Conservation (phyloP, 23 tunicate genomes). For the Ciona savignyi region DNA sequence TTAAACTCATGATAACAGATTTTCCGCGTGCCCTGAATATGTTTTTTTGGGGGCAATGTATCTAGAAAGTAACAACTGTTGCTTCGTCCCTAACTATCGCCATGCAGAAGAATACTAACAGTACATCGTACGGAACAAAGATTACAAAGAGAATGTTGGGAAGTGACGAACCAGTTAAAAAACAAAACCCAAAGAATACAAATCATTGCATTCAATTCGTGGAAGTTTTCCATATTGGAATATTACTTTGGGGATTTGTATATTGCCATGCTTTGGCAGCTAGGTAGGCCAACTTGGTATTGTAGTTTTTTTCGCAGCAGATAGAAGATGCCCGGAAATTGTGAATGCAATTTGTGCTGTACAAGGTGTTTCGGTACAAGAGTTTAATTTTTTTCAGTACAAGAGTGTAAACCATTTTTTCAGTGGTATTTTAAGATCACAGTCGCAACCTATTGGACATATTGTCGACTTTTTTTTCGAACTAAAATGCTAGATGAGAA, state of each 20-base stretch:
- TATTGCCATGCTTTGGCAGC: constrained; percentile 28
- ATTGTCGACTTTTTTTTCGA: too few species aligned
- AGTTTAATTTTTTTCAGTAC: background rate
- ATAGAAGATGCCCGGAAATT: too few species aligned
- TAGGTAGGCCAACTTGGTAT: constrained; percentile 18
- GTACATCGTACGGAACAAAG: background rate
- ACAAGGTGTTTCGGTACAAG: constrained; percentile 1
- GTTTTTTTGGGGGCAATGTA: constrained; percentile 18
- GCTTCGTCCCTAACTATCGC: too few species aligned
- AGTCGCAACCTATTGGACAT: too few species aligned
- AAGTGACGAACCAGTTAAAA: background rate
- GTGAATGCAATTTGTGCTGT: constrained; percentile 4
- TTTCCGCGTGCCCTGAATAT: constrained; percentile 22
- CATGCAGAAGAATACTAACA: too few species aligned
- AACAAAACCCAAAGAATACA: constrained; percentile 6
- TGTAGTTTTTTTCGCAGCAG: constrained; percentile 19
- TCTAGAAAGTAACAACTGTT: constrained; percentile 8
- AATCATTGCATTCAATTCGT: too few species aligned
- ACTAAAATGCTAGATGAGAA: too few species aligned
- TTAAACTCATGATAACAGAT: constrained; percentile 13
- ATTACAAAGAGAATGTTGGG: too few species aligned
- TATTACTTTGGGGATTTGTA: too few species aligned
- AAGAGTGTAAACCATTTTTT: constrained; percentile 10
- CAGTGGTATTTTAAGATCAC: background rate
- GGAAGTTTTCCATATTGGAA: constrained; percentile 18